phyloP scores from a whole-genome alignment of 2,888 invertebrate species.

The Pogonocherus hispidulus region DNA sequence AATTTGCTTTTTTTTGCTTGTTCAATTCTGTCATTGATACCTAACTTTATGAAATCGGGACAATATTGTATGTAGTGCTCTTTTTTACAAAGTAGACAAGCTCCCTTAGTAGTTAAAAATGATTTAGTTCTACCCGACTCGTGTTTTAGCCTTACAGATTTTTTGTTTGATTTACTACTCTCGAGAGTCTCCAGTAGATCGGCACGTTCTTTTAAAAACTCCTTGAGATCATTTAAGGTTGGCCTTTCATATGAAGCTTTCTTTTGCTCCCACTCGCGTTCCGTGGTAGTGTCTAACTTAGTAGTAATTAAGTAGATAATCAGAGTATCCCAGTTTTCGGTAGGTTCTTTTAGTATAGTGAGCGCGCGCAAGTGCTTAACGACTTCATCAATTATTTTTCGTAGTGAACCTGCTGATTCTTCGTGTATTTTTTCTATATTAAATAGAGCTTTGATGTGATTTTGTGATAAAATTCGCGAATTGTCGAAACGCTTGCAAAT shows the following conservation, averaged over 20 bases:
- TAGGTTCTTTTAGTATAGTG: not conserved
- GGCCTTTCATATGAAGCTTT: not conserved
- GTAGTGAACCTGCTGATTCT: not conserved
- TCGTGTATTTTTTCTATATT: not conserved
- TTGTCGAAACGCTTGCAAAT: slow-evolving; percentile 36
- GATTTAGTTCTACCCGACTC: not conserved
- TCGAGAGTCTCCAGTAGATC: not conserved
- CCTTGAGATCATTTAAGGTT: not conserved
- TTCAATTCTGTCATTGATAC: slow-evolving; percentile 6
- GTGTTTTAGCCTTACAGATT: not conserved
- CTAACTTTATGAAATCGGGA: not conserved
- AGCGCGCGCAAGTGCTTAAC: not conserved
- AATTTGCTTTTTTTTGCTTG: not conserved
- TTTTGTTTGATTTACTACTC: not conserved
- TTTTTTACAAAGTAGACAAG: not conserved
- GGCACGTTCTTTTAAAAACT: not conserved
- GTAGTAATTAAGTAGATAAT: not conserved
- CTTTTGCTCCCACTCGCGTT: not conserved
- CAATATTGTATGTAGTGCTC: slow-evolving; percentile 3
- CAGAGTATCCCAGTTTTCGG: not conserved
- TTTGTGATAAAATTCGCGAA: not conserved
- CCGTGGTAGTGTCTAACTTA: not conserved
- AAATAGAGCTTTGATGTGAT: not conserved
- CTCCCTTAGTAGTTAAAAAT: not conserved
- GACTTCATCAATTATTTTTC: not conserved